Conservation (phyloP, 2,888 invertebrate genomes). For the Anthoptus insignis region DNA sequence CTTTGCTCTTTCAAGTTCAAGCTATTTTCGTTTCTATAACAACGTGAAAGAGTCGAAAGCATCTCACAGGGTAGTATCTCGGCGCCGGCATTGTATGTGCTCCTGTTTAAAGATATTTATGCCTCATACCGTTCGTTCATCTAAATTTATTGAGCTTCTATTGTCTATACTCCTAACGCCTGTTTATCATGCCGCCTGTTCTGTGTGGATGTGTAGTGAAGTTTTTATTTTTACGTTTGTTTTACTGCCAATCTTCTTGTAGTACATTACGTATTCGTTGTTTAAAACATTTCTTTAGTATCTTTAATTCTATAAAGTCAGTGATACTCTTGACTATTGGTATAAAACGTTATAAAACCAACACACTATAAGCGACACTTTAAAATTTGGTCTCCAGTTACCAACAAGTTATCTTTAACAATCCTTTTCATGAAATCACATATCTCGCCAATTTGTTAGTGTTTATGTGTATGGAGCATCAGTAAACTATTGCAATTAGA, state of each 20-base stretch:
- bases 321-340: background rate
- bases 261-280: background rate
- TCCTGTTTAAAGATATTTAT: constrained; percentile 39
- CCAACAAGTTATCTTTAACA: no score
- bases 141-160: constrained; percentile 38
- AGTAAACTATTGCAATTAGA: constrained; percentile 21
- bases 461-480: background rate
- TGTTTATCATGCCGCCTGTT: constrained; percentile 35
- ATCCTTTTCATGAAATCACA: no score
- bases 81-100: constrained; percentile 27
- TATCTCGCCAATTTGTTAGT: no score
- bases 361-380: background rate
- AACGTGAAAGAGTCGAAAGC: constrained; percentile 21
- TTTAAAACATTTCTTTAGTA: background rate
- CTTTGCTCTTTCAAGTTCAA: constrained; percentile 16
- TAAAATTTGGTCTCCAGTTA: background rate
- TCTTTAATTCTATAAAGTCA: background rate
- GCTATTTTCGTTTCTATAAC: constrained; percentile 21
- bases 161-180: constrained; percentile 32
- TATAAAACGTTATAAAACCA: background rate
- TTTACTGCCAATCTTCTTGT: constrained; percentile 16
- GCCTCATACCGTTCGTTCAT: constrained; percentile 35
- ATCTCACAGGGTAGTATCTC: constrained; percentile 7
- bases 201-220: constrained; percentile 33
- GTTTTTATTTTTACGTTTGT: constrained; percentile 27